Evolutionary conservation across 2,888 invertebrate species (phyloP).

Genomic region (Melanostoma scalare): DNA sequence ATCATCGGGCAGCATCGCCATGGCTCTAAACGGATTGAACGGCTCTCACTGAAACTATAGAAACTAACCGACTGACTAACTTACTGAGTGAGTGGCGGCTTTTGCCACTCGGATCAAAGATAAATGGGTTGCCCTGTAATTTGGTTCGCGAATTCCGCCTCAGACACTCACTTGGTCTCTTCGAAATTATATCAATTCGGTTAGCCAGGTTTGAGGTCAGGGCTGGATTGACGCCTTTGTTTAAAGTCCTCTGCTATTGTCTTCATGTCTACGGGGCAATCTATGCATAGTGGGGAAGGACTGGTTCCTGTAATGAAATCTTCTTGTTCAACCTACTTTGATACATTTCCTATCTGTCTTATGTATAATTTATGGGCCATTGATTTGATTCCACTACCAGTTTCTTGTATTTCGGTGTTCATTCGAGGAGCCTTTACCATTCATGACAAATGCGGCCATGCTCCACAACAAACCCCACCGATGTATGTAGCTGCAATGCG

Average conservation of each 20-base stretch:
- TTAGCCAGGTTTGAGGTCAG: conserved; percentile 22
- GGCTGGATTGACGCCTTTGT: background rate
- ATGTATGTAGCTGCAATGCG: conserved; percentile 51
- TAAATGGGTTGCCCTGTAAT: conserved; percentile 73
- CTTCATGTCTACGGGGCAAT: no score
- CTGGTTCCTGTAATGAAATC: no score
- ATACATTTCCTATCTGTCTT: no score
- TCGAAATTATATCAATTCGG: conserved; percentile 69
- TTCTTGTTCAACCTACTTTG: no score
- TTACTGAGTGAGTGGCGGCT: conserved; percentile 69
- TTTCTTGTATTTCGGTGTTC: no score
- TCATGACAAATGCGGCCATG: conserved; percentile 1
- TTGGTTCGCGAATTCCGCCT: conserved; percentile 69
- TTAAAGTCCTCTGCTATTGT: background rate
- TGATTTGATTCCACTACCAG: no score
- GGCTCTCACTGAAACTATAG: background rate
- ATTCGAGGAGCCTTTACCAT: background rate
- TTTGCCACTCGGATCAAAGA: conserved; percentile 72
- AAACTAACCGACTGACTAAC: conserved; percentile 57
- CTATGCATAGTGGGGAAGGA: no score
- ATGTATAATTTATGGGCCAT: no score
- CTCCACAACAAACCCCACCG: conserved; percentile 5
- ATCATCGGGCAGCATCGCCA: conserved; percentile 24
- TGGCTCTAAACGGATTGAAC: background rate
- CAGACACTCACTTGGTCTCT: conserved; percentile 37